Evolutionary conservation across 2,797 vertebrate species (phyloP).

Genomic region (Malacoraja senta): DNA sequence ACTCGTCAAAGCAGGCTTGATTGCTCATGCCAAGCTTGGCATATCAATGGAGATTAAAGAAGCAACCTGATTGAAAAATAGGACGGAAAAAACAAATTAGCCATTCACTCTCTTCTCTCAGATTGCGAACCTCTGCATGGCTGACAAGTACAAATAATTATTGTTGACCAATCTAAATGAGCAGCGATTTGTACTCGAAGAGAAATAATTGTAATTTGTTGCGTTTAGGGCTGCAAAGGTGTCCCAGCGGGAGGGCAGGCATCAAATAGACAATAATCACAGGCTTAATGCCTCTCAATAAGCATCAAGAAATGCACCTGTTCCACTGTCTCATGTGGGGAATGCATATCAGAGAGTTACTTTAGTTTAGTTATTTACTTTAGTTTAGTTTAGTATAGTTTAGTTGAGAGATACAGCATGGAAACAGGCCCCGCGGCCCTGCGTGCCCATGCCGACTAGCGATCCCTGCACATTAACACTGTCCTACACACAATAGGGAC

Average conservation of each 20-base stretch:
- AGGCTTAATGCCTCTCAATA: not conserved
- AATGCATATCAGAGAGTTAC: not conserved
- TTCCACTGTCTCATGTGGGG: not conserved
- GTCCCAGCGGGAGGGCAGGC: not conserved
- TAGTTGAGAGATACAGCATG: too few relatives aligned
- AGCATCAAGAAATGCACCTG: not conserved
- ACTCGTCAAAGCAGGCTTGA: too few relatives aligned
- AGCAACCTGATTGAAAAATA: not conserved
- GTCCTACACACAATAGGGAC: too few relatives aligned
- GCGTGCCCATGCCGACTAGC: too few relatives aligned
- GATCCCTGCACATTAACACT: too few relatives aligned
- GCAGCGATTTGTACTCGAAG: not conserved
- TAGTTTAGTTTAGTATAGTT: too few relatives aligned
- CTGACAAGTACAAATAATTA: not conserved
- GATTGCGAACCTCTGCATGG: not conserved
- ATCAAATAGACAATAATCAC: constrained; percentile 13
- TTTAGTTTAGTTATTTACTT: too few relatives aligned
- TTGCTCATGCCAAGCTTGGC: not conserved
- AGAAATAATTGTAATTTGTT: constrained; percentile 18
- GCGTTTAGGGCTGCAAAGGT: not conserved
- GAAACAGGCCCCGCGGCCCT: too few relatives aligned
- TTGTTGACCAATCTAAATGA: not conserved
- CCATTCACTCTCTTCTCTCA: not conserved
- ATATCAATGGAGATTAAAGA: not conserved
- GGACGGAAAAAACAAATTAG: not conserved